phyloP scores from a whole-genome alignment of 2,888 invertebrate species.

The Nomada fucata region DNA sequence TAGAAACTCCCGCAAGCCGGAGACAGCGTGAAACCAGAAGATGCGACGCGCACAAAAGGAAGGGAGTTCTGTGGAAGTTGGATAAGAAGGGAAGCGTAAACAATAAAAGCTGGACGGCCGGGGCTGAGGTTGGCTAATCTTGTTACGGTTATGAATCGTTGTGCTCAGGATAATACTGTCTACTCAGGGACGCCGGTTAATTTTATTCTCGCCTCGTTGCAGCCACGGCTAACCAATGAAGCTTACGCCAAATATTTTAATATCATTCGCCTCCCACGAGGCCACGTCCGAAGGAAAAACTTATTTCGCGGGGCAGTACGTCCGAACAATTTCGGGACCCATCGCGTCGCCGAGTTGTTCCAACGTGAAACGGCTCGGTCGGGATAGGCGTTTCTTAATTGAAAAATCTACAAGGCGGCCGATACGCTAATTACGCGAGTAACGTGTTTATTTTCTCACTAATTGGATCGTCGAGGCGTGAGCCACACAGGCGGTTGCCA shows the following conservation, averaged over 20 bases:
- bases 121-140: slow-evolving; percentile 74
- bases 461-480: slow-evolving; percentile 47
- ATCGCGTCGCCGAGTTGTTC: background rate
- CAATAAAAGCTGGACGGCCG: slow-evolving; percentile 75
- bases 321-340: background rate
- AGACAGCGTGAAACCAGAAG: slow-evolving; percentile 18
- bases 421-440: slow-evolving; percentile 37
- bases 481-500: background rate
- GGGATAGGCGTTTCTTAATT: slow-evolving; percentile 1
- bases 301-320: background rate
- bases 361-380: background rate
- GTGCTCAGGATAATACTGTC: slow-evolving; percentile 73
- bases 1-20: background rate
- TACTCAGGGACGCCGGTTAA: slow-evolving; percentile 71
- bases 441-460: slow-evolving; percentile 38
- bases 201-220: slow-evolving; percentile 68
- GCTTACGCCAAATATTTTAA: slow-evolving; percentile 35
- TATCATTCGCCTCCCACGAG: slow-evolving; percentile 9
- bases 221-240: slow-evolving; percentile 44
- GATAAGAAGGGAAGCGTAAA: slow-evolving; percentile 76
- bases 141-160: slow-evolving; percentile 79
- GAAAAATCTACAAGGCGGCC: slow-evolving; percentile 10
- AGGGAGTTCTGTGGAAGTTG: slow-evolving; percentile 44
- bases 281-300: background rate
- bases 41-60: slow-evolving; percentile 39